These are phyloP conservation scores for Sthenelais limicola DNA, from an alignment of 2,888 invertebrate genomes.

Conservation along the genomic window DNA sequence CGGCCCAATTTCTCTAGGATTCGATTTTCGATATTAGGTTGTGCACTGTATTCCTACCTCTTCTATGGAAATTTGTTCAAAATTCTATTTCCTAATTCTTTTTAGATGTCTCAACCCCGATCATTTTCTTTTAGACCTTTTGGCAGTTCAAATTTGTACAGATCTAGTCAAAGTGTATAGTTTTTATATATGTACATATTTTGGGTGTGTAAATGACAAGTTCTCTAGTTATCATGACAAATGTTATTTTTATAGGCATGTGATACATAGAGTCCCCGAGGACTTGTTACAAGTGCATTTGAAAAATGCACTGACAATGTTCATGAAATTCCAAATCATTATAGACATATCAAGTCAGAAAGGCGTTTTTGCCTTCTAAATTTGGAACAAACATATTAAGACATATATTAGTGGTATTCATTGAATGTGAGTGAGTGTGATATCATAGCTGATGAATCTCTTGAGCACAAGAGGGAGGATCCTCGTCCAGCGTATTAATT, in stretches of 20 bases:
- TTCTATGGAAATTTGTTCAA: too few relatives aligned
- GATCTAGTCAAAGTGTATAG: conserved; percentile 44
- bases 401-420: conserved; percentile 30
- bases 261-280: conserved; percentile 10
- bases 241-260: conserved; percentile 37
- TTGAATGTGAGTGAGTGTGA: conserved; percentile 1
- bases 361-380: conserved; percentile 28
- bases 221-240: conserved; percentile 27
- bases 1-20: too few relatives aligned
- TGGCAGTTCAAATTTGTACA: conserved; percentile 41
- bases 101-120: not conserved
- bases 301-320: conserved; percentile 27
- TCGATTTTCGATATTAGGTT: too few relatives aligned
- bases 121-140: conserved; percentile 30
- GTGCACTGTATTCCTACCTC: too few relatives aligned
- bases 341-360: conserved; percentile 33
- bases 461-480: conserved; percentile 22
- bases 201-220: conserved; percentile 38
- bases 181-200: conserved; percentile 44
- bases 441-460: not conserved
- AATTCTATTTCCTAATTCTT: too few relatives aligned
- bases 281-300: conserved; percentile 35
- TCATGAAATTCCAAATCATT: conserved; percentile 35
- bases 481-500: too few relatives aligned
- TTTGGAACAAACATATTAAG: not conserved